Evolutionary conservation across 2,888 invertebrate genomes (phyloP).

Genomic region (Eupithecia exiguata): DNA sequence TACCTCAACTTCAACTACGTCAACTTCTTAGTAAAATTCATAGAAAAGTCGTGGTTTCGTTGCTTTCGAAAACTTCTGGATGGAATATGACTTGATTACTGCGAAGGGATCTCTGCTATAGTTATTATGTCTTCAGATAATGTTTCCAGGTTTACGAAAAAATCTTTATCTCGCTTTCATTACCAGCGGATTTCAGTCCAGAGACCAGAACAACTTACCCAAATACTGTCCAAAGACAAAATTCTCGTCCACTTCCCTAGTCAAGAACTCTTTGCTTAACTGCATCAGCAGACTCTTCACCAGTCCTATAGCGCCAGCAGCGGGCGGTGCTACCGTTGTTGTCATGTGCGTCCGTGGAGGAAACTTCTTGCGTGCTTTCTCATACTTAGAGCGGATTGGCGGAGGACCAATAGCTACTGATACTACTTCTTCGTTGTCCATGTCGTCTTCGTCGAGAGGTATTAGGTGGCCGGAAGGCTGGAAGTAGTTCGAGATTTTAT

Average conservation of each 20-base stretch:
- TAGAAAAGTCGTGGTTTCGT: no score
- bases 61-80: no score
- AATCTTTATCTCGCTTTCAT: not conserved
- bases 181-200: not conserved
- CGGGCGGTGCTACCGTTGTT: constrained; percentile 24
- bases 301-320: constrained; percentile 52
- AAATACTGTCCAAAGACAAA: constrained; percentile 79
- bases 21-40: no score
- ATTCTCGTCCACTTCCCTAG: constrained; percentile 70
- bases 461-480: constrained; percentile 74
- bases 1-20: no score
- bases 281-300: constrained; percentile 67
- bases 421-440: constrained; percentile 75
- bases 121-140: not conserved
- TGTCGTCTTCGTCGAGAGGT: constrained; percentile 74
- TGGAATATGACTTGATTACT: no score
- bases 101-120: no score
- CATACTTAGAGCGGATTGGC: constrained; percentile 67
- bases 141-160: not conserved
- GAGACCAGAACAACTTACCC: constrained; percentile 34
- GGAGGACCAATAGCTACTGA: constrained; percentile 78
- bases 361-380: constrained; percentile 58
- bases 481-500: constrained; percentile 29
- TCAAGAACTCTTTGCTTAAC: constrained; percentile 68
- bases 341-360: constrained; percentile 25